Base-by-base conservation (phyloP, 2,888 invertebrate species). In the Chalcis sispes region DNA sequence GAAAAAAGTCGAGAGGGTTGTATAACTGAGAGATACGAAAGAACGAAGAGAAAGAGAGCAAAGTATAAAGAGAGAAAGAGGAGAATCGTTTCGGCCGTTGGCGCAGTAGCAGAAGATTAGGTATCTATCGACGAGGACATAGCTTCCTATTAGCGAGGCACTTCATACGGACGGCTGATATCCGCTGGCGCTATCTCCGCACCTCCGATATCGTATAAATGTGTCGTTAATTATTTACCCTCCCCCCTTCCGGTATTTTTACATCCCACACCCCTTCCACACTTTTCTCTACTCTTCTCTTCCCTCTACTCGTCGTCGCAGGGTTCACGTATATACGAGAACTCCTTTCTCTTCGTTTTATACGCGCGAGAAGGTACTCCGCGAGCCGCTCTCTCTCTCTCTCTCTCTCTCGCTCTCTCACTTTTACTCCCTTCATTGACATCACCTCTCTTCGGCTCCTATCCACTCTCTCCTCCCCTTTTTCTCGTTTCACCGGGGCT, bases 151-250 rank as follows among this genome's bases (percentile, higher is more conserved):
- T 86, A 87, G 83, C 79, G 77, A 56, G 82, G 84, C 82, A 85
- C 85, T 87, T 85, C 83, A 84, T 83, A 81, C 58, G 62, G 62
- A 76, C 71, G 72, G 66, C 56, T 75, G 75, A 76, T 75, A 73
- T 70, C 59, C 75, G 36, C 23, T 5, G 27, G 20, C 20, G 67
- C 8, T 78, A 64, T 62, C 76, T 66, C 70, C 77, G 62, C 46
- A 13, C 52, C 59, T 72, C 71, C 87, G 85, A 87, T 87, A 87
- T 87, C 85, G 86, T 86, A 86, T 86, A 87, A 87, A 87, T 84
- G 86, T 85, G 87, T 84, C 87, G 86, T 87, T 87, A 87, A 87
- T 87, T 87, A 87, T 86, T 86, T 86, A 86, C 83, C n/a, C n/a
- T 76, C 83, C 70, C 64, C 80, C 79, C 74, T 78, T 72, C 76